phyloP scores from a whole-genome alignment of 2,113 vertebrate genomes.

The Cricetomys ansorgei region DNA sequence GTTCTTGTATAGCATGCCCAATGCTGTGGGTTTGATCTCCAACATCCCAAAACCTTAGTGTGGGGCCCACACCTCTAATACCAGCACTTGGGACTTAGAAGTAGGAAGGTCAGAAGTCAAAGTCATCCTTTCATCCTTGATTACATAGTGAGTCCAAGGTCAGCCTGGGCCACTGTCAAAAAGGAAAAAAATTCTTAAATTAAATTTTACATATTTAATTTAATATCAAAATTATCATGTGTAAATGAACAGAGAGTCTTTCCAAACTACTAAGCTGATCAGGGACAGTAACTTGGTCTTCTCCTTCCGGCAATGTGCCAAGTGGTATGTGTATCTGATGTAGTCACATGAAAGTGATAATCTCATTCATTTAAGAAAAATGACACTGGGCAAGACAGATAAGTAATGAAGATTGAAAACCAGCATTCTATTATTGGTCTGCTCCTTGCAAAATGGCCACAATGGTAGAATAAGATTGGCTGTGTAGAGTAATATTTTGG shows the following conservation, averaged over 20 bases:
- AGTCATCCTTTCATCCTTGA: background rate
- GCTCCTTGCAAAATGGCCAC: background rate
- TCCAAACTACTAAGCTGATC: background rate
- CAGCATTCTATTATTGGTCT: background rate
- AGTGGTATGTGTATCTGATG: background rate
- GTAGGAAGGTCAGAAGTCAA: background rate
- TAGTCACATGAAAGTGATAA: background rate
- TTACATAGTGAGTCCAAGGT: background rate
- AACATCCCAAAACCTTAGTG: background rate
- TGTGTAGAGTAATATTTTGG: background rate
- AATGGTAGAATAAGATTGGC: background rate
- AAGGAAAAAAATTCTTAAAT: background rate
- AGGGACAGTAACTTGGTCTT: background rate
- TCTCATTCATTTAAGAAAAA: background rate
- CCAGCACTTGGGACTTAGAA: background rate
- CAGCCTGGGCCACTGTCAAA: background rate
- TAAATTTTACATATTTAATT: background rate
- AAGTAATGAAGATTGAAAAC: background rate
- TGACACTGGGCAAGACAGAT: background rate
- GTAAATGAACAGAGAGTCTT: background rate
- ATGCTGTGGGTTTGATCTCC: background rate
- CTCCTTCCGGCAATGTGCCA: background rate
- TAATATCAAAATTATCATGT: background rate
- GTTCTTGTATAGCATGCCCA: background rate
- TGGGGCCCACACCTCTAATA: fast-evolving